Evolutionary conservation across 2,888 invertebrate species (phyloP).

Genomic region (Agonopterix arenella): DNA sequence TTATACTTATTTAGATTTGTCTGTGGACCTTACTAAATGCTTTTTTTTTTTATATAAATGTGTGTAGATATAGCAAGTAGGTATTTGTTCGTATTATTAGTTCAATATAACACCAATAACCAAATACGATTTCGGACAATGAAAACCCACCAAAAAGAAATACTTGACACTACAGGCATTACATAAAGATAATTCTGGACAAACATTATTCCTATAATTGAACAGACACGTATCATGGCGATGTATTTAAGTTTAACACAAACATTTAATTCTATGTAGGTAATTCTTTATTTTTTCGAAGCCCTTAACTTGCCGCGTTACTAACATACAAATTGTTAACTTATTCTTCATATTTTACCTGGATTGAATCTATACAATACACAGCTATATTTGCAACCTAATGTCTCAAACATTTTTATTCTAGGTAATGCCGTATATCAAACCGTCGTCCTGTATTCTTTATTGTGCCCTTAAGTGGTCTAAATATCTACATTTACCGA

Average conservation of each 20-base stretch:
- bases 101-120: conserved; percentile 26
- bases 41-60: conserved; percentile 20
- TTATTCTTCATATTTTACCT: no score
- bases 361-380: no score
- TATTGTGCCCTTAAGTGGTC: no score
- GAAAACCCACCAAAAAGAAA: conserved; percentile 41
- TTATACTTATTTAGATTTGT: conserved; percentile 2
- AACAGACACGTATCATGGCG: no score
- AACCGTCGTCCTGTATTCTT: no score
- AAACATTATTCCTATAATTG: no score
- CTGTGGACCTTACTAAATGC: conserved; percentile 14
- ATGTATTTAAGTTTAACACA: no score
- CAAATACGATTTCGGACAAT: conserved; percentile 42
- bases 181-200: not conserved
- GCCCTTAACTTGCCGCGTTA: conserved; percentile 19
- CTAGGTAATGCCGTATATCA: not conserved
- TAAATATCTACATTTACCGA: conserved; percentile 34
- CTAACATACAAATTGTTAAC: no score
- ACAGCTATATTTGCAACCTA: no score
- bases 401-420: conserved; percentile 12
- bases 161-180: conserved; percentile 11
- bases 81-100: conserved; percentile 36
- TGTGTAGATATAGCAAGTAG: conserved; percentile 34
- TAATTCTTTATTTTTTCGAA: not conserved
- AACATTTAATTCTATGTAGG: no score